phyloP scores from a whole-genome alignment of 2,888 invertebrate species.

The Drosophila paracracens region DNA sequence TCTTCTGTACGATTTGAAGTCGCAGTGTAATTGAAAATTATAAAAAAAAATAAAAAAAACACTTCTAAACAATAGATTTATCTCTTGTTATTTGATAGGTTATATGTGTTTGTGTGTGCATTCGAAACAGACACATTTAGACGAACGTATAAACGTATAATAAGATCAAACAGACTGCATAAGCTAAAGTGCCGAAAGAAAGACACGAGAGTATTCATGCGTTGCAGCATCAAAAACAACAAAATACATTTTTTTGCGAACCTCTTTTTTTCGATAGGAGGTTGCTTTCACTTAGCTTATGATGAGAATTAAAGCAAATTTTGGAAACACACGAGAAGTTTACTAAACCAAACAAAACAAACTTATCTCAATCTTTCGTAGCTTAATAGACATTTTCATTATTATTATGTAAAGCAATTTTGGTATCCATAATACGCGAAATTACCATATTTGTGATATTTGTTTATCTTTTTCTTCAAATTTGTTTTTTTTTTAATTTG shows the following conservation, averaged over 20 bases:
- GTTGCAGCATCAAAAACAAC: background rate
- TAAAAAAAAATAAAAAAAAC: slow-evolving; percentile 17
- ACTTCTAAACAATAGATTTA: slow-evolving; percentile 30
- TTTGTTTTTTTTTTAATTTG: slow-evolving; percentile 1
- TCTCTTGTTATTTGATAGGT: slow-evolving; percentile 19
- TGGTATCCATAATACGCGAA: slow-evolving; percentile 77
- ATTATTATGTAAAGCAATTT: slow-evolving; percentile 58
- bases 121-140: slow-evolving; percentile 6
- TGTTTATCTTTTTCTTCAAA: background rate
- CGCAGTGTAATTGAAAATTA: slow-evolving; percentile 18
- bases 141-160: background rate
- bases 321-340: slow-evolving; percentile 18
- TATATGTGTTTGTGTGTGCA: slow-evolving; percentile 3
- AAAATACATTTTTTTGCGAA: background rate
- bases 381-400: background rate
- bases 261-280: background rate
- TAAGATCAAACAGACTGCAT: slow-evolving; percentile 8
- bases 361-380: background rate
- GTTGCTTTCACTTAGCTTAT: background rate
- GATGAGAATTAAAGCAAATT: background rate
- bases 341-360: background rate
- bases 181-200: background rate
- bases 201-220: slow-evolving; percentile 5
- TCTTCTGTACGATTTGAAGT: slow-evolving; percentile 19
- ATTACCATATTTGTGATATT: slow-evolving; percentile 25